Base-by-base conservation (phyloP, 2,888 invertebrate genomes). In the Candidula unifasciata region DNA sequence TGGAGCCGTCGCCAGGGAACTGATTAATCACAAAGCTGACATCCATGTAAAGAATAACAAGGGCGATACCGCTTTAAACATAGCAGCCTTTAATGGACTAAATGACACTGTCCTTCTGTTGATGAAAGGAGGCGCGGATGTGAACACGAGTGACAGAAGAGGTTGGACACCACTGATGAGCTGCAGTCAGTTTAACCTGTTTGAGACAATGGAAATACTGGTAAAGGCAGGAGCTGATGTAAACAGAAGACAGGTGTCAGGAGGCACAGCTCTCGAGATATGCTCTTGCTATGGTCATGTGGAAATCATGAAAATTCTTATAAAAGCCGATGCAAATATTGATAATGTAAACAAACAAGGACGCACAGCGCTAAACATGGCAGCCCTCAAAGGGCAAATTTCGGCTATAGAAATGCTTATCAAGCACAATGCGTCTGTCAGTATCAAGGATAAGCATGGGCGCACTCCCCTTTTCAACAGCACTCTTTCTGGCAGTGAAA, bases 101-200 rank as follows among this genome's bases (percentile, higher is more conserved):
- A 52, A 57, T 76, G 77, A 82, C 35, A 77, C 27, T 6, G 68
- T 82, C 21, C 44, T 10, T 27, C n/a, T 82, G 33, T 54, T 82
- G n/a, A 2, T 76, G 16, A 27, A 57, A 30, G 52, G 68, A n/a
- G 68, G 76, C 1, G 82, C 76, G 3, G 44, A 82, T 35, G 52
- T 82, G 8, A 82, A 82, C 68, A 76, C 77, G 18, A 13, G 18
- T 27, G 68, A 82, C 68, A 16, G 21, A 21, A 64, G 60, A 54
- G 35, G 57, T 10, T 82, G 82, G 82, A 82, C 82, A 24, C 82
- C 82, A 18, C 66, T 82, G n/a, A 82, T 82, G 82, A 52, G 18
- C 5, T 76, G 82, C 44, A 21, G 68, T 33, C 82, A 82, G 77
- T 35, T 66, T 54, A 68, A 77, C 30, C 2, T 60, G 27, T 54